Evolutionary conservation across 2,113 vertebrate genomes (phyloP).

Genomic region (Nothobranchius furzeri): DNA sequence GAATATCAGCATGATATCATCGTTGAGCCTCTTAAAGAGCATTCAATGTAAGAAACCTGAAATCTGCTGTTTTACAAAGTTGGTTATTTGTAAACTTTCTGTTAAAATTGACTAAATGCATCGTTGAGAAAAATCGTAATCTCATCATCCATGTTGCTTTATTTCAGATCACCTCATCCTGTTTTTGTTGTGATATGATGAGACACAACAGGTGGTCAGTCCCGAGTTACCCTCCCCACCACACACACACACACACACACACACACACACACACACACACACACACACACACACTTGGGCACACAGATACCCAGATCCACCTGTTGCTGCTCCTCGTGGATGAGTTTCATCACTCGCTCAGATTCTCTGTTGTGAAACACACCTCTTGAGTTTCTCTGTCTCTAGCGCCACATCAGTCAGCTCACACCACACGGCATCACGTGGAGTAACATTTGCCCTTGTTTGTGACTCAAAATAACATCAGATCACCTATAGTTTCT

Average conservation of each 20-base stretch:
- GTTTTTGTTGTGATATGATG: slow-evolving; percentile 71
- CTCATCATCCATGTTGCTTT: not conserved
- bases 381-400: slow-evolving; percentile 29
- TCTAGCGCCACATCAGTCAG: slow-evolving; percentile 50
- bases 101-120: not conserved
- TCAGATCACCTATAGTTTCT: slow-evolving; percentile 69
- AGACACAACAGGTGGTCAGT: slow-evolving; percentile 50
- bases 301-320: slow-evolving; percentile 53
- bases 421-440: slow-evolving; percentile 54
- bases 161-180: slow-evolving; percentile 20
- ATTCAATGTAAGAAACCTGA: not conserved
- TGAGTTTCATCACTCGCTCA: slow-evolving; percentile 78
- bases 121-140: not conserved
- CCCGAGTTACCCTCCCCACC: slow-evolving; percentile 17
- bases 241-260: slow-evolving; percentile 16
- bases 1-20: too few species aligned
- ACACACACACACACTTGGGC: slow-evolving; percentile 4
- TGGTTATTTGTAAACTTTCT: not conserved
- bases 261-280: too few species aligned
- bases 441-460: slow-evolving; percentile 70
- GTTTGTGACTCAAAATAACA: slow-evolving; percentile 82
- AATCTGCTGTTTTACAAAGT: not conserved
- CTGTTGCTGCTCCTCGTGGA: slow-evolving; percentile 75
- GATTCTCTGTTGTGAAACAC: slow-evolving; percentile 70
- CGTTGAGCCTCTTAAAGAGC: not conserved